Percentiles rank a stretch among this genome's conserved stretches.
These are phyloP conservation scores for Channallabes apus DNA, from an alignment of 2,797 vertebrate species.

Conservation along the genomic window DNA sequence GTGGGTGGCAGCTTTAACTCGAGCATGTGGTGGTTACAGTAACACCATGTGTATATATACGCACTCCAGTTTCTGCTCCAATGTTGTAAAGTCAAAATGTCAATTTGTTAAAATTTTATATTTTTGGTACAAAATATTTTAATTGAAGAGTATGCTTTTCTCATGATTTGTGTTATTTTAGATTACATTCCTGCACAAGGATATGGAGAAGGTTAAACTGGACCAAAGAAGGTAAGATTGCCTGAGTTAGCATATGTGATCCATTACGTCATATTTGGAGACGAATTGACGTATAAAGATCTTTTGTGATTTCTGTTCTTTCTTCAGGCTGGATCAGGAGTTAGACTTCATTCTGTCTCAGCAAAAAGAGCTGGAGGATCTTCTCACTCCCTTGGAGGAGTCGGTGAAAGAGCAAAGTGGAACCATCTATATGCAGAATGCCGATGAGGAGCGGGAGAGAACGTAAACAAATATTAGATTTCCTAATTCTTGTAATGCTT, in stretches of 20 bases:
- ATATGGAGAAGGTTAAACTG: conserved; percentile 97
- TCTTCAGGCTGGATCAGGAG: conserved; percentile 87
- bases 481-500: background rate
- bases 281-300: background rate
- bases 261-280: background rate
- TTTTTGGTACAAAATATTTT: background rate
- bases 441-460: conserved; percentile 92
- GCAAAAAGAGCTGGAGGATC: conserved; percentile 96
- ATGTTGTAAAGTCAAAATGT: no score
- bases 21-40: background rate
- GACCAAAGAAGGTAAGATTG: conserved; percentile 84
- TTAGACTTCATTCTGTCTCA: conserved; percentile 97
- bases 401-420: conserved; percentile 94
- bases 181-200: conserved; percentile 91
- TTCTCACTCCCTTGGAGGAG: conserved; percentile 89
- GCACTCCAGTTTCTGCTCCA: background rate
- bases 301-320: background rate
- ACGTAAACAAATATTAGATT: conserved; percentile 69
- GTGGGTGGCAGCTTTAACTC: no score
- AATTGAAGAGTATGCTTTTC: background rate
- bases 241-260: background rate
- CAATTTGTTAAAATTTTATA: background rate
- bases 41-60: background rate
- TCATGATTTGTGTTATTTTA: conserved; percentile 41
- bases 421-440: conserved; percentile 96